Evolutionary conservation across 2,113 vertebrate genomes (phyloP).

Genomic region (Macroglossus sobrinus): DNA sequence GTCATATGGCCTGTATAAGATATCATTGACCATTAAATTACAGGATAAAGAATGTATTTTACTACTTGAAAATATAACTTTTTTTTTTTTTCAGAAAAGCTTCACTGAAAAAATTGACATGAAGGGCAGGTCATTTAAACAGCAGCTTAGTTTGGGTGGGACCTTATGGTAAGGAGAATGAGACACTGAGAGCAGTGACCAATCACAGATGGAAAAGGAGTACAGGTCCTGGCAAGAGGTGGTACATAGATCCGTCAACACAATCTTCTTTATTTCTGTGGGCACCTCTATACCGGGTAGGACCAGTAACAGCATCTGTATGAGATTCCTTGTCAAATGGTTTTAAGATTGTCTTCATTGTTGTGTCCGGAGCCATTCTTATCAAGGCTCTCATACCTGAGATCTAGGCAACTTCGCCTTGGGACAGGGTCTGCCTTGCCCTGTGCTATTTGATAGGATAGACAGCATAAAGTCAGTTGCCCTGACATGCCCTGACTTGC

Average conservation of each 20-base stretch:
- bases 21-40: not conserved
- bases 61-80: not conserved
- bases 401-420: too few relatives aligned
- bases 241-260: not conserved
- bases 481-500: too few relatives aligned
- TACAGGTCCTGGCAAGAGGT: not conserved
- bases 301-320: not conserved
- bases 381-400: too few relatives aligned
- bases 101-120: not conserved
- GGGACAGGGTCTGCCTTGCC: too few relatives aligned
- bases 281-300: not conserved
- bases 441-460: too few relatives aligned
- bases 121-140: not conserved
- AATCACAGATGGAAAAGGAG: not conserved
- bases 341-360: not conserved
- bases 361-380: too few relatives aligned
- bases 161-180: not conserved
- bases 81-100: not conserved
- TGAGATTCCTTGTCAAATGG: not conserved
- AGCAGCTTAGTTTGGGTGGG: not conserved
- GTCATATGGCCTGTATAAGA: not conserved
- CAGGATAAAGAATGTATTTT: not conserved
- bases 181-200: not conserved
- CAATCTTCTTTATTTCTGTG: not conserved
- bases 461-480: too few relatives aligned